A percentile compares a stretch with the other conserved stretches of the same genome.
These are phyloP conservation scores for Poecilobothrus nobilitatus DNA, from an alignment of 2,888 invertebrate genomes.

Conservation along the genomic window DNA sequence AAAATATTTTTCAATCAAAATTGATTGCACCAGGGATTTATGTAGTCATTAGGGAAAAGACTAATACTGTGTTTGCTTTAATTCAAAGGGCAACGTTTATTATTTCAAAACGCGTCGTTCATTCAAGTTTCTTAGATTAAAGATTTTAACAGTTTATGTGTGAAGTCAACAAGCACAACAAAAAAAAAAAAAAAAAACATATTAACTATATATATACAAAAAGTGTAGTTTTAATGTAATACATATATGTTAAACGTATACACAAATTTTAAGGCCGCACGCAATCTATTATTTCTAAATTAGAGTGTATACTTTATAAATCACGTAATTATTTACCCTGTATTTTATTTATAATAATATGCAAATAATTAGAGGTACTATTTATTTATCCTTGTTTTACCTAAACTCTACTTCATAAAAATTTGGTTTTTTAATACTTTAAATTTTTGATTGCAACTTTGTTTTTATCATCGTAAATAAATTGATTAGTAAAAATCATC, in stretches of 20 bases:
- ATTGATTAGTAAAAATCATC: no score
- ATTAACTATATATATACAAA: not conserved
- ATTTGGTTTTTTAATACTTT: no score
- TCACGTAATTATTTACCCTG: not conserved
- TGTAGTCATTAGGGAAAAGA: not conserved
- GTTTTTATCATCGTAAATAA: no score
- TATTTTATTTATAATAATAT: not conserved
- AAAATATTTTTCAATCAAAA: not conserved
- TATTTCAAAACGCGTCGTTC: not conserved
- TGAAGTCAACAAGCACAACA: not conserved
- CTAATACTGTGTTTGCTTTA: no score
- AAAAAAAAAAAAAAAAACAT: not conserved
- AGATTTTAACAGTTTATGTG: not conserved
- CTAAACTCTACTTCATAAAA: no score
- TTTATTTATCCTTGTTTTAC: no score
- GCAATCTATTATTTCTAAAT: constrained; percentile 1
- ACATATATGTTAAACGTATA: constrained; percentile 2
- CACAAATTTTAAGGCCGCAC: not conserved
- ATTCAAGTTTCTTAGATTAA: not conserved
- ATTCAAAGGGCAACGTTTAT: no score
- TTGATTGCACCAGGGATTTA: not conserved
- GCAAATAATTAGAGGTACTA: not conserved
- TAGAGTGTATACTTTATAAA: not conserved
- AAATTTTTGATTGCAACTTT: no score
- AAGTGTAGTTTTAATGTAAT: not conserved